Evolutionary conservation across 2,888 invertebrate species (phyloP), one percentile per base, ranked within the genome.

Genomic region (Spilarctia lutea): DNA sequence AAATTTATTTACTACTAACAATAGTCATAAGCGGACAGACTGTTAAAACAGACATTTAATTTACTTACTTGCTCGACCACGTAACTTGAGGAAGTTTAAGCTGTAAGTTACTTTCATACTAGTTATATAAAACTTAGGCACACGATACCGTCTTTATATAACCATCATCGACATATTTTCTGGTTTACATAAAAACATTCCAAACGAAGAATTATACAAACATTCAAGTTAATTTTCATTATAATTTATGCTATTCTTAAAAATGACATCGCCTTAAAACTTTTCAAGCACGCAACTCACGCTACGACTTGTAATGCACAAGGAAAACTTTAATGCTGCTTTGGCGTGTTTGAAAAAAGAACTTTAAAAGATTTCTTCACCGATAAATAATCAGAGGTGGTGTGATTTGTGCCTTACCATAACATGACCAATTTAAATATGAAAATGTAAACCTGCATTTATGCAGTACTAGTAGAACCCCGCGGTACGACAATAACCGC

Each of bases 331-430:
- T 92, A 93, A 94, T 91, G 91, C 81, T 86, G 75, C 81, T 83
- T 86, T 94, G 78, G 93, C 94, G 93, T 94, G 94, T 88, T 86
- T 73, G 30, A 71, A 80, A 79, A 83, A 86, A 86, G 87, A 91
- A 89, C 78, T 91, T 87, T 83, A 87, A 90, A 90, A 89, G 88
- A 89, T 88, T 82, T 78, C 66, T 72, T 77, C 74, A 78, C 81
- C 85, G 87, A 88, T 91, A 86, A 87, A 86, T 86, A 88, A 82
- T 86, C 79, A 79, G 73, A 83, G 85, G 85, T 85, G 84, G 84
- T 85, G 82, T 86, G 86, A 88, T 89, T 87, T 83, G 85, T 87
- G 82, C 16, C 56, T n/a, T 56, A n/a, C n/a, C 56, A 56, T 72
- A 74, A 74, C 73, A 68, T 42, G 42, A 68, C 65, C 30, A 45